Conservation (phyloP, 2,113 vertebrate species). For the Plotosus lineatus region DNA sequence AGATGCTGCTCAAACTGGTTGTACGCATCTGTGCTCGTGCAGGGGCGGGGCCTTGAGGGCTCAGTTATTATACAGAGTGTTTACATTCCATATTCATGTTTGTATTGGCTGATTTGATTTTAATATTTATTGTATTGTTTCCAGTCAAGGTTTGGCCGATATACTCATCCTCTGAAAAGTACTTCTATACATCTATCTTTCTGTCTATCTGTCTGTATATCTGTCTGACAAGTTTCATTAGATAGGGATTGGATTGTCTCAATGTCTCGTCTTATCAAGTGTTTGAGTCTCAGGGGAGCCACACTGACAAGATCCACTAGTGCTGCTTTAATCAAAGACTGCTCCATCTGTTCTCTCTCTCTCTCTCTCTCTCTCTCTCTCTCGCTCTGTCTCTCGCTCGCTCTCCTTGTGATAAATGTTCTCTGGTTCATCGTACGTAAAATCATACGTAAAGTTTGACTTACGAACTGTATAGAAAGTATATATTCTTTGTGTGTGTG, state of each 20-base stretch:
- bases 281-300: slow-evolving; percentile 22
- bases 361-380: background rate
- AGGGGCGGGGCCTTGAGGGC: too few species aligned
- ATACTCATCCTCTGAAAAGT: too few species aligned
- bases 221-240: background rate
- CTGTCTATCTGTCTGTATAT: background rate
- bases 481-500: background rate
- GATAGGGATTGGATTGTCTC: slow-evolving; percentile 1
- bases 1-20: too few species aligned
- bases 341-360: slow-evolving; percentile 14
- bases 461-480: background rate
- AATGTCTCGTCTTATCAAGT: slow-evolving; percentile 10
- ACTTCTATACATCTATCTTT: too few species aligned
- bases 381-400: background rate
- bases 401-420: background rate
- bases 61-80: too few species aligned
- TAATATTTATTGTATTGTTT: too few species aligned
- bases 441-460: background rate
- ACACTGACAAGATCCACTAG: background rate
- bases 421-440: background rate
- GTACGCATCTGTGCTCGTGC: too few species aligned
- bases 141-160: too few species aligned
- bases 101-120: too few species aligned
- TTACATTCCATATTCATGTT: too few species aligned
- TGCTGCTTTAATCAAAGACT: slow-evolving; percentile 15